Percentiles rank a stretch among this genome's conserved stretches.
phyloP scores from a whole-genome alignment of 2,113 vertebrate genomes.

The Seriola dumerili region DNA sequence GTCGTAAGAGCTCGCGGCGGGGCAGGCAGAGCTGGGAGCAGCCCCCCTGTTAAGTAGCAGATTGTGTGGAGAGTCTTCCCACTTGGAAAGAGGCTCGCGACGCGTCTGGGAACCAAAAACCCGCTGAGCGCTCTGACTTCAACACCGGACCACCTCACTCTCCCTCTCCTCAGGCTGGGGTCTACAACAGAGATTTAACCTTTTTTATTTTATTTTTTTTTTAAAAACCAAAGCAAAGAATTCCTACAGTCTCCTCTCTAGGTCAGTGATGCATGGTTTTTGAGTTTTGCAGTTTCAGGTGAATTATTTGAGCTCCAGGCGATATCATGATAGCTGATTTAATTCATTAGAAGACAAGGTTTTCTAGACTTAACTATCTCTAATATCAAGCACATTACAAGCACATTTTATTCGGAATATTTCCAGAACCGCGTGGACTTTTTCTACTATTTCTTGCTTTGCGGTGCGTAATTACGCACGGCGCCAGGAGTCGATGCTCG shows the following conservation, averaged over 20 bases:
- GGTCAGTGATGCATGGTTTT: slow-evolving; percentile 58
- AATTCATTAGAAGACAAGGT: background rate
- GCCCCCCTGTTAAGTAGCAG: slow-evolving; percentile 96
- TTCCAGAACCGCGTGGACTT: background rate
- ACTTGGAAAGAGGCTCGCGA: slow-evolving; percentile 86
- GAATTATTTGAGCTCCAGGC: background rate
- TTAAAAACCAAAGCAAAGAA: background rate
- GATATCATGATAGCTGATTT: background rate
- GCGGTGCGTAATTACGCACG: slow-evolving; percentile 67
- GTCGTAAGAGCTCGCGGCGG: slow-evolving; percentile 90
- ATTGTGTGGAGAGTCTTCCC: slow-evolving; percentile 87
- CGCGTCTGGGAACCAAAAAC: slow-evolving; percentile 71
- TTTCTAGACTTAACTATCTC: background rate
- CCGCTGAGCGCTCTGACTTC: slow-evolving; percentile 52
- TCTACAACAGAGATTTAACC: slow-evolving; percentile 26
- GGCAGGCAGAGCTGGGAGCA: slow-evolving; percentile 88
- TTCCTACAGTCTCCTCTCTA: slow-evolving; percentile 3
- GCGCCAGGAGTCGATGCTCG: background rate
- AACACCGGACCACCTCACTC: slow-evolving; percentile 48
- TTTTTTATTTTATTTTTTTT: background rate
- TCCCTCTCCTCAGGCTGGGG: slow-evolving; percentile 25
- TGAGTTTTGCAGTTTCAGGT: background rate
- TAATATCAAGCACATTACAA: background rate
- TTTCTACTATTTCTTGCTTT: background rate
- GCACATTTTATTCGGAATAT: background rate